These are phyloP conservation scores for Drosophila baimaii DNA, from an alignment of 1,140 invertebrate species.

Conservation along the genomic window DNA sequence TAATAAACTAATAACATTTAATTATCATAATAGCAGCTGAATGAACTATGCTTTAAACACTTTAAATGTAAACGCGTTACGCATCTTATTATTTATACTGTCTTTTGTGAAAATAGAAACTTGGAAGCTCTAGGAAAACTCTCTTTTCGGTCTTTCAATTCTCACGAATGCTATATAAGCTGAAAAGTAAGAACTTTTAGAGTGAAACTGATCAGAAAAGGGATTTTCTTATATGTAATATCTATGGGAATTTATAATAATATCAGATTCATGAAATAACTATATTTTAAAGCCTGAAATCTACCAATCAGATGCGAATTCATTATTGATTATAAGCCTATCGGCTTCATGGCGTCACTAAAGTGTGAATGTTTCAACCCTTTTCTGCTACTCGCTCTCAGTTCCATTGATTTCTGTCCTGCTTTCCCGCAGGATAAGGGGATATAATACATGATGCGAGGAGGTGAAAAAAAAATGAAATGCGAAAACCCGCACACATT, in stretches of 20 bases:
- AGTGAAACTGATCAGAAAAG: too few species aligned
- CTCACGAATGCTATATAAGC: too few species aligned
- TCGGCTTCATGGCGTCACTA: constrained; percentile 8
- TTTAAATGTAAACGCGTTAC: not conserved
- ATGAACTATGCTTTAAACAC: too few species aligned
- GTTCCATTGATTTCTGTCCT: not conserved
- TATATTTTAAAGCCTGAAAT: not conserved
- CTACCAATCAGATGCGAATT: not conserved
- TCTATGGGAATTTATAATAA: constrained; percentile 8
- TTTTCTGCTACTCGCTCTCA: not conserved
- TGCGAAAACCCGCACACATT: constrained; percentile 35
- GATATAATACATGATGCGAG: constrained; percentile 7
- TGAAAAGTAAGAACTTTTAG: too few species aligned
- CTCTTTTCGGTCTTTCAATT: not conserved
- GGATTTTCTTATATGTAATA: not conserved
- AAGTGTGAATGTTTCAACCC: constrained; percentile 12
- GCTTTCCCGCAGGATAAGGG: constrained; percentile 7
- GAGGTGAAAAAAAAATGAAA: constrained; percentile 36
- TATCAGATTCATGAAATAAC: not conserved
- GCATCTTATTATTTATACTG: not conserved
- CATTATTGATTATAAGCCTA: constrained; percentile 13
- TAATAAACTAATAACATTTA: constrained; percentile 8
- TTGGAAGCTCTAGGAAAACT: not conserved
- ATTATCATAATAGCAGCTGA: too few species aligned
- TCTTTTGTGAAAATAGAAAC: not conserved